Conservation (phyloP, 1,140 invertebrate genomes). For the Bombus confusus region DNA sequence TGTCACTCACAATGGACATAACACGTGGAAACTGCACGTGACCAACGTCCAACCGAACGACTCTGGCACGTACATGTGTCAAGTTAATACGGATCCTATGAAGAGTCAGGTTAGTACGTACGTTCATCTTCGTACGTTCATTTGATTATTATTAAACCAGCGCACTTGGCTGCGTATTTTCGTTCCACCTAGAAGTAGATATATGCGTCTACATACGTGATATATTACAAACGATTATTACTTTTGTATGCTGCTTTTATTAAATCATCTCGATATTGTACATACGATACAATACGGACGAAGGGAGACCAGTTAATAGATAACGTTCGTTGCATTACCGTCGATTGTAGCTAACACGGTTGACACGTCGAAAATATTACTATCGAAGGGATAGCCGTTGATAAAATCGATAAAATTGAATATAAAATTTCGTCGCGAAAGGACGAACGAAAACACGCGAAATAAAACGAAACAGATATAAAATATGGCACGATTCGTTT, state of each 20-base stretch:
- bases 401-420: slow-evolving; percentile 35
- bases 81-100: slow-evolving; percentile 96
- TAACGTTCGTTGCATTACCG: background rate
- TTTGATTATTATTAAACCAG: slow-evolving; percentile 30
- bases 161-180: too few relatives aligned
- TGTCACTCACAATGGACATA: slow-evolving; percentile 94
- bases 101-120: slow-evolving; percentile 88
- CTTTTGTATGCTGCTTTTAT: background rate
- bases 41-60: slow-evolving; percentile 93
- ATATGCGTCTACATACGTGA: too few relatives aligned
- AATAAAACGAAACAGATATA: background rate
- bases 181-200: background rate
- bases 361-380: slow-evolving; percentile 20
- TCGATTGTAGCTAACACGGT: background rate
- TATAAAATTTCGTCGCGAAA: slow-evolving; percentile 1
- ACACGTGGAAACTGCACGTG: slow-evolving; percentile 94
- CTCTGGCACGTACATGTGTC: slow-evolving; percentile 94
- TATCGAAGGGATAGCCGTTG: background rate
- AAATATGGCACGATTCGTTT: background rate
- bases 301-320: background rate
- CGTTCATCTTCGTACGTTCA: slow-evolving; percentile 17
- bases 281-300: background rate
- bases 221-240: too few relatives aligned
- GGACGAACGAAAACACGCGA: background rate
- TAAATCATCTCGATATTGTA: background rate